Conservation (phyloP, 2,888 invertebrate genomes). For the Oscheius sp. region DNA sequence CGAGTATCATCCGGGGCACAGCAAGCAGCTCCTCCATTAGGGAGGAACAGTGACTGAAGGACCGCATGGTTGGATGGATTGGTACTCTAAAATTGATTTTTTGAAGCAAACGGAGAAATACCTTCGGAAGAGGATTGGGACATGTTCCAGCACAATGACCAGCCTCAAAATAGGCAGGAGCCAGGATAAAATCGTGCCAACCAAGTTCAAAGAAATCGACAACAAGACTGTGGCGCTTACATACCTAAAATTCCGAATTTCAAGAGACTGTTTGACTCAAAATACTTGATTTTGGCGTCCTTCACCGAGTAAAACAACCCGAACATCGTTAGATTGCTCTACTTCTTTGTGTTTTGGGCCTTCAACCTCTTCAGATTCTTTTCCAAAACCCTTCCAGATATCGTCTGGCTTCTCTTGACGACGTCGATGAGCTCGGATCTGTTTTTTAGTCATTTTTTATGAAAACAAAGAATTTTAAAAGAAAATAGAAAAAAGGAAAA, state of each 20-base stretch:
- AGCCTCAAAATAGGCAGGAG: constrained; percentile 30
- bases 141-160: constrained; percentile 31
- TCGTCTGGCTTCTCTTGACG: constrained; percentile 37
- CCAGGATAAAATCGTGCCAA: constrained; percentile 28
- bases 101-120: neutral
- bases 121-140: constrained; percentile 24
- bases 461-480: neutral
- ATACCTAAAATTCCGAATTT: constrained; percentile 10
- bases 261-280: neutral
- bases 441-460: neutral
- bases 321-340: constrained; percentile 40
- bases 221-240: neutral
- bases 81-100: constrained; percentile 6
- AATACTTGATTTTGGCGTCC: constrained; percentile 13
- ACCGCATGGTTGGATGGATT: constrained; percentile 52
- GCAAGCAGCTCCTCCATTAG: constrained; percentile 37
- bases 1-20: constrained; percentile 46
- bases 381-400: constrained; percentile 52
- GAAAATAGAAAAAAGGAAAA: too few relatives aligned
- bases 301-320: constrained; percentile 45
- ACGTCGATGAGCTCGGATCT: constrained; percentile 30
- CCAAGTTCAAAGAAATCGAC: constrained; percentile 29
- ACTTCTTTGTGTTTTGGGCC: neutral
- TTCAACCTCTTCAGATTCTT: constrained; percentile 23
- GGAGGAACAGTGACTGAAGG: constrained; percentile 48